Percentiles rank a stretch among this genome's conserved stretches.
Evolutionary conservation across 1,140 invertebrate species (phyloP).

Genomic region (Calephelis nemesis): DNA sequence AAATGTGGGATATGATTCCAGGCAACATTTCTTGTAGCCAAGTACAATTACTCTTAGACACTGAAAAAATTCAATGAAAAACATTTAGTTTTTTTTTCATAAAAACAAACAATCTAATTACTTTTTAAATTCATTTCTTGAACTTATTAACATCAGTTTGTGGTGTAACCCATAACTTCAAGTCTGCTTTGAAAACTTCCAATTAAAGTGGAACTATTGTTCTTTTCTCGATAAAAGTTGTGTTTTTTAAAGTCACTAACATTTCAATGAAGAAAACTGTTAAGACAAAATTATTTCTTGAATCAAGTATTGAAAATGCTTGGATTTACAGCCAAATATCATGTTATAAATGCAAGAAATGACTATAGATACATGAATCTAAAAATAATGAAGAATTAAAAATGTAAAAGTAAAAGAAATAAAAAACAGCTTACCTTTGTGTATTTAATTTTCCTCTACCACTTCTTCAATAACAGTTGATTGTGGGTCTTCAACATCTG

Average conservation of each 20-base stretch:
- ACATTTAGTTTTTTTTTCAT: neutral
- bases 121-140: no score
- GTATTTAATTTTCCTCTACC: conserved; percentile 15
- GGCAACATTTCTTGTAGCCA: no score
- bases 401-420: no score
- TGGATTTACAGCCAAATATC: neutral
- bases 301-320: neutral
- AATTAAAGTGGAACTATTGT: neutral
- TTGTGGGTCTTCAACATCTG: conserved; percentile 21
- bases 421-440: neutral
- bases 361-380: no score
- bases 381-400: no score
- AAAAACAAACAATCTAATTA: no score
- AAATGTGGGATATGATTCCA: no score
- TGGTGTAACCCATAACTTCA: neutral
- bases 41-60: no score
- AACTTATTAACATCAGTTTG: no score
- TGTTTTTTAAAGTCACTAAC: no score
- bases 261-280: no score
- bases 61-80: no score
- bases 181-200: neutral
- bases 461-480: conserved; percentile 40
- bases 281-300: neutral
- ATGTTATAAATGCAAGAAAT: neutral
- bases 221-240: neutral